phyloP scores from a whole-genome alignment of 2,113 vertebrate genomes.

The Taxidea taxus region DNA sequence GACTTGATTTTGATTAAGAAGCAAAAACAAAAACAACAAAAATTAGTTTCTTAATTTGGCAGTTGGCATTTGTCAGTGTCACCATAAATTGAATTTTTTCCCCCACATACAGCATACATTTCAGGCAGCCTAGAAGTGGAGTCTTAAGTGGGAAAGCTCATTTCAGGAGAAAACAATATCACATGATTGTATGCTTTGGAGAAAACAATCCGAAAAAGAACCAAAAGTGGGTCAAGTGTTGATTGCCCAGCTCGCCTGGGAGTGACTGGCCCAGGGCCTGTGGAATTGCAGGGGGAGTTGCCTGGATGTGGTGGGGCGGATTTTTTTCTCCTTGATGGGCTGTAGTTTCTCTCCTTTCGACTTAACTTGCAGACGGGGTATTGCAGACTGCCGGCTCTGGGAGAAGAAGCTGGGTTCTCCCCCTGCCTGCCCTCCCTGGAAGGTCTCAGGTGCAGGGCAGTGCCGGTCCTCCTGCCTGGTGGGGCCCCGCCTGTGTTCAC shows the following conservation, averaged over 20 bases:
- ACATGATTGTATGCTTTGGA: conserved; percentile 7
- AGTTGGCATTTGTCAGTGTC: background rate
- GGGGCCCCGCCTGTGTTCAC: background rate
- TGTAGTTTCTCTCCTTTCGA: background rate
- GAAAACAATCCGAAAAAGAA: background rate
- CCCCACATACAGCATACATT: background rate
- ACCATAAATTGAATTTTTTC: background rate
- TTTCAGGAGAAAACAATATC: conserved; percentile 42
- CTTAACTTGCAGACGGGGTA: background rate
- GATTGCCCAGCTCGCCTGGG: background rate
- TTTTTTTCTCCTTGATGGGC: background rate
- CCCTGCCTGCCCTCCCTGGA: background rate
- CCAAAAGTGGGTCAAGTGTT: conserved; percentile 36
- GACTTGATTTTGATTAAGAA: conserved; percentile 36
- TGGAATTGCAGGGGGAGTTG: background rate
- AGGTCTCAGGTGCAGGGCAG: background rate
- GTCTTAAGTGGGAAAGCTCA: conserved; percentile 6
- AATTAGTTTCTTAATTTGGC: background rate
- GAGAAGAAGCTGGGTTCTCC: background rate
- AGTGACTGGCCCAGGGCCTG: background rate
- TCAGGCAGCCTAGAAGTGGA: background rate
- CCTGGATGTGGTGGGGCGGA: background rate
- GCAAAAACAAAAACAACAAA: background rate
- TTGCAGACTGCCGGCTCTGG: background rate
- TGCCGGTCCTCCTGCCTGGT: background rate